A percentile compares a stretch with the other conserved stretches of the same genome.
Evolutionary conservation across 1,140 invertebrate species (phyloP).

Genomic region (Bicyclus anynana): DNA sequence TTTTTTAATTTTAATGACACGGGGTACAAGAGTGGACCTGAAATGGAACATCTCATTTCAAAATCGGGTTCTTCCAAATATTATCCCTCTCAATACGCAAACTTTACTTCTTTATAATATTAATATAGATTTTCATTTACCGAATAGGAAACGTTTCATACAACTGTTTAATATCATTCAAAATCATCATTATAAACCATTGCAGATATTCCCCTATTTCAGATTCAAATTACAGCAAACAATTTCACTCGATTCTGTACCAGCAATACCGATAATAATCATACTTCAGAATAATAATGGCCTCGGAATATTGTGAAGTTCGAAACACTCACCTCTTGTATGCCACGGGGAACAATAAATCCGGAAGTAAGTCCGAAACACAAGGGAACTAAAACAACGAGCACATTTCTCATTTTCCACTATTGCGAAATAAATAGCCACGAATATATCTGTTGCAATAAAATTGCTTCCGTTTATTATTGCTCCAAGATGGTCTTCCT

Average conservation of each 20-base stretch:
- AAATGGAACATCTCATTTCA: too few relatives aligned
- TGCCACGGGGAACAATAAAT: conserved; percentile 43
- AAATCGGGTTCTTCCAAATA: too few relatives aligned
- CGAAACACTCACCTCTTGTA: conserved; percentile 45
- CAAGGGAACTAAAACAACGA: conserved; percentile 45
- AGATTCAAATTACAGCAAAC: not conserved
- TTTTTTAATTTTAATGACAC: too few relatives aligned
- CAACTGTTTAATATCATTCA: too few relatives aligned
- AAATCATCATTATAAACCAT: too few relatives aligned
- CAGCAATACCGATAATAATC: not conserved
- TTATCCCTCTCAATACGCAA: too few relatives aligned
- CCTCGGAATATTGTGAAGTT: conserved; percentile 18
- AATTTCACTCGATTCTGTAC: not conserved
- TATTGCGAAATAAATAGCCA: conserved; percentile 37
- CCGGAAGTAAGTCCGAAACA: conserved; percentile 45
- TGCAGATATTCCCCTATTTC: too few relatives aligned
- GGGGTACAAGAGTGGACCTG: too few relatives aligned
- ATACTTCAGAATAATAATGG: conserved; percentile 4
- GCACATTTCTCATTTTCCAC: conserved; percentile 52
- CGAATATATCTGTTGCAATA: conserved; percentile 12
- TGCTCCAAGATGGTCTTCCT: not conserved
- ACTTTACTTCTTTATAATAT: too few relatives aligned
- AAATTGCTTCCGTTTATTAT: not conserved
- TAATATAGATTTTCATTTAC: too few relatives aligned
- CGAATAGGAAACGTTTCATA: too few relatives aligned